These are phyloP conservation scores for Lordiphosa collinella DNA, from an alignment of 1,140 invertebrate species.

Conservation along the genomic window DNA sequence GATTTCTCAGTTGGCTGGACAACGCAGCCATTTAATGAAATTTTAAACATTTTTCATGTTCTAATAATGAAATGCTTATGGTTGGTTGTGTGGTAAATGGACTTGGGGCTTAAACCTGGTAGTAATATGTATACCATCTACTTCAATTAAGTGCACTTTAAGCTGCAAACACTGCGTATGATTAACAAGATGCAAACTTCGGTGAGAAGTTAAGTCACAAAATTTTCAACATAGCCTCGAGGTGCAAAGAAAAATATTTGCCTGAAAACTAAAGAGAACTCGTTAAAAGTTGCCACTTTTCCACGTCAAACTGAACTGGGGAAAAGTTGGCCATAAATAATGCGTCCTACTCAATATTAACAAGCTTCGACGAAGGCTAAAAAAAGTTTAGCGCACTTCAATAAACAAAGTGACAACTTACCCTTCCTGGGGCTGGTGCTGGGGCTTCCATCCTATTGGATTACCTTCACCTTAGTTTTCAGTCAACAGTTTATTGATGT, in stretches of 20 bases:
- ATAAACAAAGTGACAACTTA: slow-evolving; percentile 61
- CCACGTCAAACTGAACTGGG: slow-evolving; percentile 18
- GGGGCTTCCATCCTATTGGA: slow-evolving; percentile 28
- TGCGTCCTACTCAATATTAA: slow-evolving; percentile 67
- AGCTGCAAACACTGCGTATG: slow-evolving; percentile 9
- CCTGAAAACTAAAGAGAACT: slow-evolving; percentile 40
- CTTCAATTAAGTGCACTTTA: neutral
- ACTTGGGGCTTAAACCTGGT: neutral
- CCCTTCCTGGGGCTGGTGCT: slow-evolving; percentile 17
- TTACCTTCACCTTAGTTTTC: slow-evolving; percentile 20
- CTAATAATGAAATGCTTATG: slow-evolving; percentile 71
- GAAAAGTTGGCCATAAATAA: slow-evolving; percentile 71
- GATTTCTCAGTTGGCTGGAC: slow-evolving; percentile 16
- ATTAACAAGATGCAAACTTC: slow-evolving; percentile 11
- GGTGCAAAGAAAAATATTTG: slow-evolving; percentile 34
- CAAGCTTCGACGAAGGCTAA: slow-evolving; percentile 43
- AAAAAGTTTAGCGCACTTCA: slow-evolving; percentile 60
- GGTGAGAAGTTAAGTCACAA: slow-evolving; percentile 2
- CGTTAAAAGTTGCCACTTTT: slow-evolving; percentile 58
- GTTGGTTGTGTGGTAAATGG: slow-evolving; percentile 21
- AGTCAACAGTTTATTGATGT: slow-evolving; percentile 63
- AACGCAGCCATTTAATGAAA: slow-evolving; percentile 68
- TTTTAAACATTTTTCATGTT: slow-evolving; percentile 71
- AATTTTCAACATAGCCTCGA: slow-evolving; percentile 1
- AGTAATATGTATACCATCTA: too few relatives aligned